These are phyloP conservation scores for Caenorhabditis plicata DNA, from an alignment of 2,888 invertebrate genomes.

Conservation along the genomic window DNA sequence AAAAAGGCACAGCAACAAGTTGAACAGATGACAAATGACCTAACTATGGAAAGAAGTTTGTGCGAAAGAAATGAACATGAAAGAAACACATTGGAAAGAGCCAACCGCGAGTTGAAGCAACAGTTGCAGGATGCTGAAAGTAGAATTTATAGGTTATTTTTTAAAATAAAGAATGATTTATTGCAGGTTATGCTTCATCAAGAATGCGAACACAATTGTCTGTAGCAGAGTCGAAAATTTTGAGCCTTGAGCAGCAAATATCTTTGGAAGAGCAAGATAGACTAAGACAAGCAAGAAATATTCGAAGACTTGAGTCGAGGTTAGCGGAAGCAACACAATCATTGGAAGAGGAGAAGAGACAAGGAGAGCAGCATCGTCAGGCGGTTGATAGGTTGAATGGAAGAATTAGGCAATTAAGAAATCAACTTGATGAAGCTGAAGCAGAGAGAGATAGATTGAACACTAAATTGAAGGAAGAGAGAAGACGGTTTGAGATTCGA, in stretches of 20 bases:
- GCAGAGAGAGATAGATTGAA: conserved; percentile 21
- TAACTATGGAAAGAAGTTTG: conserved; percentile 72
- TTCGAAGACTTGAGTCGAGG: conserved; percentile 24
- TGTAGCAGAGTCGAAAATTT: conserved; percentile 25
- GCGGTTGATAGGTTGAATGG: conserved; percentile 25
- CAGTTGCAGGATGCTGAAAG: conserved; percentile 31
- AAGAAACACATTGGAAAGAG: conserved; percentile 80
- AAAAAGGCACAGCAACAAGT: conserved; percentile 77
- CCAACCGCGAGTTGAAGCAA: conserved; percentile 28
- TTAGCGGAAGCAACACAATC: conserved; percentile 15
- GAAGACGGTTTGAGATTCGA: conserved; percentile 3
- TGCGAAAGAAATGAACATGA: conserved; percentile 70
- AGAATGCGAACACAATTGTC: conserved; percentile 25
- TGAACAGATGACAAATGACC: conserved; percentile 52
- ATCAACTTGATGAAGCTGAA: conserved; percentile 26
- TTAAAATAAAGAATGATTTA: not conserved
- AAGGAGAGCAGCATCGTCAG: conserved; percentile 15
- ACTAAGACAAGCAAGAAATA: conserved; percentile 10
- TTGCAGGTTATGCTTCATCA: conserved; percentile 16
- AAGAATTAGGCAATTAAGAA: conserved; percentile 24
- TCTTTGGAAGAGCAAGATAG: conserved; percentile 24
- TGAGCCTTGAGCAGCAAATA: conserved; percentile 19
- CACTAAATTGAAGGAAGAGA: conserved; percentile 21
- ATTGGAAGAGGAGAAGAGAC: conserved; percentile 24
- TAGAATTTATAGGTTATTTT: not conserved